These are phyloP conservation scores for Ovis canadensis DNA, from an alignment of 2,113 vertebrate genomes.

Conservation along the genomic window DNA sequence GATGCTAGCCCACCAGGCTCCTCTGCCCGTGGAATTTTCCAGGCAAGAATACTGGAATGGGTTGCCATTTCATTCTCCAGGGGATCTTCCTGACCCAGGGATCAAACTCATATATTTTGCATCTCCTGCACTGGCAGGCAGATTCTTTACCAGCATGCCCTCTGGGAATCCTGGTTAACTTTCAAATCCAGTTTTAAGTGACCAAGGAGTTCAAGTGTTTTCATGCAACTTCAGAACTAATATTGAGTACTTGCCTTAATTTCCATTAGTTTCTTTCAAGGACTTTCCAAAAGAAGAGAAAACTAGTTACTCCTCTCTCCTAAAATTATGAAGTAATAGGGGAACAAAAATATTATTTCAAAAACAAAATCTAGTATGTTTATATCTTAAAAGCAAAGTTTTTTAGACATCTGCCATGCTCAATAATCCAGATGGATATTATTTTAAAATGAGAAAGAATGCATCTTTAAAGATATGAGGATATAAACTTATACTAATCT, in stretches of 20 bases:
- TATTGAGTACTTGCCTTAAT: neutral
- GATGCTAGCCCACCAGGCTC: neutral
- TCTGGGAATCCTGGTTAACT: neutral
- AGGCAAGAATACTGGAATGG: neutral
- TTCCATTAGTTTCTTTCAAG: neutral
- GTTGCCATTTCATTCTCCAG: neutral
- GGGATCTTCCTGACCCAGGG: neutral
- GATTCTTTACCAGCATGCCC: neutral
- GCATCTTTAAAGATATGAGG: neutral
- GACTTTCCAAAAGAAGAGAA: neutral
- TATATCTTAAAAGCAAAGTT: neutral
- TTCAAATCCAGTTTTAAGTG: neutral
- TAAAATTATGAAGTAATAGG: neutral
- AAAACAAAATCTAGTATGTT: neutral
- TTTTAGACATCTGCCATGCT: neutral
- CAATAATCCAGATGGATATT: neutral
- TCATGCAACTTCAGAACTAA: neutral
- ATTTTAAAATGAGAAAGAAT: neutral
- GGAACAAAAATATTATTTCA: neutral
- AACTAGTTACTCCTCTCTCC: neutral
- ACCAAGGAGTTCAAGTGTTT: neutral
- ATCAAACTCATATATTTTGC: neutral
- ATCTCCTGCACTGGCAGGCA: neutral
- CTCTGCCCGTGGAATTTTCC: neutral
- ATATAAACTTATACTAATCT: neutral